Evolutionary conservation across 1,140 invertebrate species (phyloP).

Genomic region (Nebria ingens): DNA sequence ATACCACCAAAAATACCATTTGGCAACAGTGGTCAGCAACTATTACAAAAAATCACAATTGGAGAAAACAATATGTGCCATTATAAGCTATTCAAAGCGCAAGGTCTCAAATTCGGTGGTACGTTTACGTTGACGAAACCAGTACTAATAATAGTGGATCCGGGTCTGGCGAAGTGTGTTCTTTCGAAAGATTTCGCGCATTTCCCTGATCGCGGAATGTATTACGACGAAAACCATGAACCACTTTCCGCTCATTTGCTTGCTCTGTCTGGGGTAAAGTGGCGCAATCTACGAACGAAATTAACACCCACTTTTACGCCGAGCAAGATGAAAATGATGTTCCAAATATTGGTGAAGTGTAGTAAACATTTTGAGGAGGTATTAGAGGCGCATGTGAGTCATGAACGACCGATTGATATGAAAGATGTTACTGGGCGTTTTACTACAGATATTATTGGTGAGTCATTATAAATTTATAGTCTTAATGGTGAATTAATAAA

Average conservation of each 20-base stretch:
- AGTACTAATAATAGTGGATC: constrained; percentile 28
- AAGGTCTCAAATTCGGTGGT: constrained; percentile 17
- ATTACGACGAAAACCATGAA: constrained; percentile 31
- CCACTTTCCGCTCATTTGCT: constrained; percentile 36
- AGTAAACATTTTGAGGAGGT: constrained; percentile 15
- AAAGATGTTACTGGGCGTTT: not conserved
- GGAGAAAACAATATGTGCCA: constrained; percentile 10
- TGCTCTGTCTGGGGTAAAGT: constrained; percentile 29
- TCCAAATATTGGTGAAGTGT: constrained; percentile 13
- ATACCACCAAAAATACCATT: constrained; percentile 15
- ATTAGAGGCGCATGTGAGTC: constrained; percentile 11
- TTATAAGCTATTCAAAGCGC: constrained; percentile 18
- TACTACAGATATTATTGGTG: not conserved
- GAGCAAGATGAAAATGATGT: constrained; percentile 34
- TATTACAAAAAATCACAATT: constrained; percentile 8
- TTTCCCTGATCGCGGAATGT: constrained; percentile 34
- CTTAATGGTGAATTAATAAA: too few species aligned
- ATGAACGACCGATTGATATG: not conserved
- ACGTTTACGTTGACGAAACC: constrained; percentile 15
- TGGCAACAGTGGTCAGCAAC: constrained; percentile 16
- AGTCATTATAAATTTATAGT: too few species aligned
- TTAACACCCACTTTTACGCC: constrained; percentile 37
- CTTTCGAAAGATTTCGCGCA: constrained; percentile 34
- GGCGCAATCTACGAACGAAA: constrained; percentile 34
- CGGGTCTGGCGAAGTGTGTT: constrained; percentile 35